Evolutionary conservation across 1,140 invertebrate genomes (phyloP).

Genomic region (Drosophila mayri): DNA sequence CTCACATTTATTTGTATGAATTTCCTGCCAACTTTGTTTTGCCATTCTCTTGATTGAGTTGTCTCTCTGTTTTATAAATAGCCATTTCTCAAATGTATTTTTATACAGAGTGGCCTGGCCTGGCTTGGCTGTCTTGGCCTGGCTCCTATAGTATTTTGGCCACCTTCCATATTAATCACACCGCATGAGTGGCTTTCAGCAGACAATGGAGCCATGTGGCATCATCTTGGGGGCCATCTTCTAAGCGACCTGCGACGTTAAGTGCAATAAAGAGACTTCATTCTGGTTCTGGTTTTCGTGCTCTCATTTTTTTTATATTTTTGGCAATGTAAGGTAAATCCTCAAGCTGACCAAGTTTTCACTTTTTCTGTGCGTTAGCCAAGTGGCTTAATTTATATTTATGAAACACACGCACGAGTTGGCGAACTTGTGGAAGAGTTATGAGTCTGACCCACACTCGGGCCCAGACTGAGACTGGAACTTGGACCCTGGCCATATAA

Average conservation of each 20-base stretch:
- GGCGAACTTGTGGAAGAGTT: conserved; percentile 75
- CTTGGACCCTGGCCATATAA: conserved; percentile 66
- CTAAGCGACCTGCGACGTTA: conserved; percentile 38
- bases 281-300: conserved; percentile 17
- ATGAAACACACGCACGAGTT: conserved; percentile 57
- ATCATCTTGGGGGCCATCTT: conserved; percentile 35
- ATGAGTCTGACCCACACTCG: conserved; percentile 79
- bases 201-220: conserved; percentile 71
- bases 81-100: conserved; percentile 29
- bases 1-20: neutral
- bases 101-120: neutral
- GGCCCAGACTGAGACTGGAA: conserved; percentile 51
- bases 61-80: conserved; percentile 43
- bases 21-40: neutral
- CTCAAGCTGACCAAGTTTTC: conserved; percentile 58
- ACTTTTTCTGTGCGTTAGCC: conserved; percentile 70
- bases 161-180: conserved; percentile 78
- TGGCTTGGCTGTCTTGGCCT: conserved; percentile 6
- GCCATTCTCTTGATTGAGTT: conserved; percentile 60
- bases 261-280: conserved; percentile 47
- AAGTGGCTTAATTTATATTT: conserved; percentile 82
- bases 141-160: conserved; percentile 49
- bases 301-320: conserved; percentile 15
- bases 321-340: conserved; percentile 39
- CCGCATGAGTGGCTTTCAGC: conserved; percentile 75